Evolutionary conservation across 2,888 invertebrate species (phyloP).

Genomic region (Pachymerium ferrugineum): DNA sequence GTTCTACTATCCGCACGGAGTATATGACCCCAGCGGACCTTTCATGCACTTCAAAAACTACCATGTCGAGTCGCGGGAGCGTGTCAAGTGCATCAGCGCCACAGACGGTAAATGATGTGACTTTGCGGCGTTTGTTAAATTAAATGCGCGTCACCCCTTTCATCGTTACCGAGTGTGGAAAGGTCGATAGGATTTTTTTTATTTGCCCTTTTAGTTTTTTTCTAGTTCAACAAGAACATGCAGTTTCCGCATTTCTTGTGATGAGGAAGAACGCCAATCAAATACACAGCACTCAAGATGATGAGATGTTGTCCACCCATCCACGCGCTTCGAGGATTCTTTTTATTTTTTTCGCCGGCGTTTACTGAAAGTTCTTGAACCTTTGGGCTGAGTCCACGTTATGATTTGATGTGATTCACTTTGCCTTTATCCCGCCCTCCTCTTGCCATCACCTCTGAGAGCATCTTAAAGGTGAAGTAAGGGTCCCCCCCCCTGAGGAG

Average conservation of each 20-base stretch:
- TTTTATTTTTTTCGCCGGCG: not conserved
- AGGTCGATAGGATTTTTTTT: not conserved
- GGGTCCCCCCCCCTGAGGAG: too few relatives aligned
- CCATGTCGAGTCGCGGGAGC: slow-evolving; percentile 91
- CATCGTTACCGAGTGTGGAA: not conserved
- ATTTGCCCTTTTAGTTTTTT: not conserved
- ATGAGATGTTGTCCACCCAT: slow-evolving; percentile 17
- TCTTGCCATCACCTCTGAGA: not conserved
- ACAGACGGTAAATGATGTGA: slow-evolving; percentile 60
- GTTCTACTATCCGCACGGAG: slow-evolving; percentile 78
- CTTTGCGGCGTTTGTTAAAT: not conserved
- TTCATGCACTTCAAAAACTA: slow-evolving; percentile 98
- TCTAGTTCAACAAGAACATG: not conserved
- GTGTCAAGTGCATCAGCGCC: slow-evolving; percentile 93
- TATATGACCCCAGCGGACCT: slow-evolving; percentile 81
- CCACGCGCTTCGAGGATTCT: not conserved
- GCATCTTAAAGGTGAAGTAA: too few relatives aligned
- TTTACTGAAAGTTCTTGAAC: not conserved
- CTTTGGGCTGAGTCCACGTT: not conserved
- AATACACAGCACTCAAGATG: slow-evolving; percentile 11
- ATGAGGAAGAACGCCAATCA: slow-evolving; percentile 19
- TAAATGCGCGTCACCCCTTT: too few relatives aligned
- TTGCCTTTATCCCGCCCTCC: not conserved
- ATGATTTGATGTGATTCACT: slow-evolving; percentile 6
- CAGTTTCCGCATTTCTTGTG: slow-evolving; percentile 11